Conservation (phyloP, 2,888 invertebrate species). For the Pherbina coryleti region DNA sequence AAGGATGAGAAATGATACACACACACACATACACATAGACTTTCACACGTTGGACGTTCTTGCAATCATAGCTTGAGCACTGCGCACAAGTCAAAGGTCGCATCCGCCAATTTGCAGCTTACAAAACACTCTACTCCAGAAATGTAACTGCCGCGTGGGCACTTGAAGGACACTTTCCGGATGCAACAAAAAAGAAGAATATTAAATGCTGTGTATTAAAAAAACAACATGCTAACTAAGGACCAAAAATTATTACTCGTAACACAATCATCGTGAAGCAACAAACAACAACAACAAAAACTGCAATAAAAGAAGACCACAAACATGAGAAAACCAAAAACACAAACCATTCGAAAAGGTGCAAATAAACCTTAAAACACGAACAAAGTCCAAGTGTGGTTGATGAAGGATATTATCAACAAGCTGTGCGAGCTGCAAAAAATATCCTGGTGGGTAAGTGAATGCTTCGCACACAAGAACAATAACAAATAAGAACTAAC, state of each 20-base stretch:
- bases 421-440: no score
- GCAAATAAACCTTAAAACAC: no score
- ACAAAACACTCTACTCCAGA: slow-evolving; percentile 61
- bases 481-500: no score
- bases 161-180: no score
- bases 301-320: not conserved
- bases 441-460: no score
- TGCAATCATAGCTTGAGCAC: not conserved
- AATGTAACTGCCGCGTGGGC: slow-evolving; percentile 51
- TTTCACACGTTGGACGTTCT: not conserved
- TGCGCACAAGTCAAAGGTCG: slow-evolving; percentile 31
- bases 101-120: slow-evolving; percentile 37
- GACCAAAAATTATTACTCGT: not conserved
- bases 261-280: slow-evolving; percentile 25
- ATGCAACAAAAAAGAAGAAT: no score
- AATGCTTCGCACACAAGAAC: no score
- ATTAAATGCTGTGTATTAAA: slow-evolving; percentile 41
- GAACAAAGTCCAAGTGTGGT: no score
- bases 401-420: no score
- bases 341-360: not conserved
- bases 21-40: not conserved
- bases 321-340: not conserved
- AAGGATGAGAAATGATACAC: not conserved
- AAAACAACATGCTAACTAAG: slow-evolving; percentile 45
- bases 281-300: slow-evolving; percentile 44